Conservation (phyloP, 2,113 vertebrate genomes). For the Macquaria ambigua region DNA sequence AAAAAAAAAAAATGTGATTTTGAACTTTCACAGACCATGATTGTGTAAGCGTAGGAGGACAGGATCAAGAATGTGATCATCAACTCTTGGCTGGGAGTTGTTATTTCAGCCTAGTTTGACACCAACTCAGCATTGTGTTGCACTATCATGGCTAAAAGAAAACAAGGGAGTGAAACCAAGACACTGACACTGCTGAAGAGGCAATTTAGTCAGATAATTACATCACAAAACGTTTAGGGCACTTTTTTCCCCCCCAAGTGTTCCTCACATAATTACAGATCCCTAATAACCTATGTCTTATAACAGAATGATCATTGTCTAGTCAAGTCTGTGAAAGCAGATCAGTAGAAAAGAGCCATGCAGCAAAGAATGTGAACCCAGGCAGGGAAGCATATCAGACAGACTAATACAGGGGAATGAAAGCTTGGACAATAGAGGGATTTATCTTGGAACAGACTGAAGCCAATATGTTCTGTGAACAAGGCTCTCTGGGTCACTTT, state of each 20-base stretch:
- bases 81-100: constrained; percentile 44
- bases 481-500: constrained; percentile 51
- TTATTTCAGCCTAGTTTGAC: constrained; percentile 15
- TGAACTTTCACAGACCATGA: background rate
- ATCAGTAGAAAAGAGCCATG: constrained; percentile 9
- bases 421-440: constrained; percentile 56
- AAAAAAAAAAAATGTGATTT: no score
- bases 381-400: constrained; percentile 39
- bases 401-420: constrained; percentile 42
- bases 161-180: constrained; percentile 39
- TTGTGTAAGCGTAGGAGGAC: constrained; percentile 44
- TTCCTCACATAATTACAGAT: constrained; percentile 9
- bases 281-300: background rate
- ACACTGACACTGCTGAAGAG: background rate
- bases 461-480: constrained; percentile 35
- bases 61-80: constrained; percentile 8
- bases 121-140: constrained; percentile 46
- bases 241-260: background rate
- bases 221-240: background rate
- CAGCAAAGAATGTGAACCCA: constrained; percentile 4
- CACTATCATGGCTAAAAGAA: background rate
- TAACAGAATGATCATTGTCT: constrained; percentile 1
- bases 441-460: constrained; percentile 57
- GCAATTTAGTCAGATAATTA: constrained; percentile 22
- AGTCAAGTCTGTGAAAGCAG: constrained; percentile 10